Evolutionary conservation across 2,888 invertebrate genomes (phyloP), one percentile per base, ranked within the genome.

Genomic region (Ophion slaviceki): DNA sequence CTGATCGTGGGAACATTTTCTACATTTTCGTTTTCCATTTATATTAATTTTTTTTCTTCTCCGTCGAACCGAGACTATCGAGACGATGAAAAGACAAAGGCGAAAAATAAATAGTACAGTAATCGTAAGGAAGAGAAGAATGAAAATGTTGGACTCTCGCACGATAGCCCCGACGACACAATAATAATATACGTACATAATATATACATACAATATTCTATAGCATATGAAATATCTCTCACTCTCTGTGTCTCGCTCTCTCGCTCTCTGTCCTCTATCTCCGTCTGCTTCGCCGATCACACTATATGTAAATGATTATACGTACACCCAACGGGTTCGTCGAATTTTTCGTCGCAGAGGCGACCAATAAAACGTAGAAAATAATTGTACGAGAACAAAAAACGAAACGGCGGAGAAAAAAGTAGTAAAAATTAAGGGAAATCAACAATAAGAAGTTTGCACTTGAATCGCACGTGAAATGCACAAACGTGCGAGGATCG

Each of bases 171-270:
- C 75, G 24, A 70, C 59, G 70, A 80, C 57, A 83, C 72, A 77
- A 80, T 77, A 80, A 82, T 80, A 74, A 82, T 77, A 77, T 86
- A 83, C 80, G 74, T 83, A 82, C 81, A 70, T 71, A 20, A 45
- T 76, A 28, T 36, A 61, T 47, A 59, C 45, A n/a, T 32, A 67
- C 59, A 36, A 72, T 86, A 72, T 77, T 67, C 53, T 84, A 81
- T 79, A 32, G 64, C 71, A 68, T 81, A 68, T 61, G 62, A 45
- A 66, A 40, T 45, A 17, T 79, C 32, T 68, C 59, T 64, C 24
- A 59, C 45, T 45, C 59, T 80, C 84, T 81, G 47, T 78, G 75
- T 78, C 70, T 84, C 75, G 28, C 47, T 77, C 17, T 66, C 53
- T 40, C 28, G 57, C 57, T 36, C 66, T 81, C 82, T 79, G 28